These are phyloP conservation scores for Pasiphila rectangulata DNA, from an alignment of 2,888 invertebrate genomes.

Conservation along the genomic window DNA sequence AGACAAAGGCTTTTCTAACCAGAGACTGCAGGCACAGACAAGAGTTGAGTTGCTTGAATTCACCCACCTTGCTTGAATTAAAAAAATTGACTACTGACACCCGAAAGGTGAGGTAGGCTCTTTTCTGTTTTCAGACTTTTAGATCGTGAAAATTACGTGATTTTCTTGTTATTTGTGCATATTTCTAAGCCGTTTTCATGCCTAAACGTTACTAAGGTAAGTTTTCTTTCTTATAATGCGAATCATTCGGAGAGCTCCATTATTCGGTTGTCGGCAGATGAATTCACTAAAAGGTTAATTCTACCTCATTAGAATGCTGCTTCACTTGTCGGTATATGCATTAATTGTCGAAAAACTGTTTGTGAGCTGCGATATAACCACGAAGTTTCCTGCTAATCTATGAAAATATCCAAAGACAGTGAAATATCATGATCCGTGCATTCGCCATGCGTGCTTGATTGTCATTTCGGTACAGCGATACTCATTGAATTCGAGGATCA, in stretches of 20 bases:
- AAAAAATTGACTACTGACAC: conserved; percentile 60
- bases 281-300: conserved; percentile 65
- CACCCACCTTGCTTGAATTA: too few species aligned
- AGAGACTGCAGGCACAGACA: neutral
- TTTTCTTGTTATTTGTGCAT: conserved; percentile 61
- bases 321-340: conserved; percentile 4
- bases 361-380: neutral
- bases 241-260: conserved; percentile 14
- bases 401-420: neutral
- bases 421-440: conserved; percentile 18
- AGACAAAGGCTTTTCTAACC: conserved; percentile 2
- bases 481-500: conserved; percentile 1
- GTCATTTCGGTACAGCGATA: conserved; percentile 7
- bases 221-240: conserved; percentile 33
- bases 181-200: conserved; percentile 69
- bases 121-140: conserved; percentile 79
- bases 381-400: neutral
- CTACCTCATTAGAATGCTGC: conserved; percentile 7
- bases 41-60: neutral
- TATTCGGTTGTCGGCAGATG: conserved; percentile 68
- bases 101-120: conserved; percentile 78
- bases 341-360: neutral
- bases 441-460: conserved; percentile 69
- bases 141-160: conserved; percentile 71
- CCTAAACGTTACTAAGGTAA: conserved; percentile 75